Evolutionary conservation across 1,140 invertebrate genomes (phyloP).

Genomic region (Kradibia gibbosae): DNA sequence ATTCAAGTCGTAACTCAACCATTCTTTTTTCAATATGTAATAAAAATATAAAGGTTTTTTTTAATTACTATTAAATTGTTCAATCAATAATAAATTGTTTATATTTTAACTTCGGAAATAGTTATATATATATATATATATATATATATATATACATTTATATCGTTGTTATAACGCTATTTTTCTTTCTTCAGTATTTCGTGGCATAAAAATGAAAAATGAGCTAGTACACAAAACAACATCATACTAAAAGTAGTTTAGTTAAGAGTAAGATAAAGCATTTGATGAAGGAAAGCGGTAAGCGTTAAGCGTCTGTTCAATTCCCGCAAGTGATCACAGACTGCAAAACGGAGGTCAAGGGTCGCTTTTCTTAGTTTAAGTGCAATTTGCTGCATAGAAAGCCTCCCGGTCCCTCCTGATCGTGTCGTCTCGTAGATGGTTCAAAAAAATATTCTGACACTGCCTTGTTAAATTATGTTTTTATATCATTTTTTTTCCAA

Average conservation of each 20-base stretch:
- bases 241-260: slow-evolving; percentile 26
- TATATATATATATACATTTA: too few relatives aligned
- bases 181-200: not conserved
- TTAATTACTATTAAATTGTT: too few relatives aligned
- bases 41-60: too few relatives aligned
- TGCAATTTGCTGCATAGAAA: slow-evolving; percentile 53
- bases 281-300: slow-evolving; percentile 43
- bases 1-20: too few relatives aligned
- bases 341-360: slow-evolving; percentile 58
- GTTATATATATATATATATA: too few relatives aligned
- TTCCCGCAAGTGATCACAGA: slow-evolving; percentile 54
- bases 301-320: slow-evolving; percentile 48
- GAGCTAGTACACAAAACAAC: not conserved
- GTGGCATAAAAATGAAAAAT: not conserved
- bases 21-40: too few relatives aligned
- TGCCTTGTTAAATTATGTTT: slow-evolving; percentile 22
- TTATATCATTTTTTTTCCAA: not conserved
- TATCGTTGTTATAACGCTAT: too few relatives aligned
- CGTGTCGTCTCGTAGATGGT: not conserved
- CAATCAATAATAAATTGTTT: too few relatives aligned
- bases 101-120: too few relatives aligned
- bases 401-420: not conserved
- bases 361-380: slow-evolving; percentile 55
- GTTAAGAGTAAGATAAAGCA: not conserved
- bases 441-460: not conserved